phyloP scores from a whole-genome alignment of 1,140 invertebrate genomes.

The Colletes latitarsis region DNA sequence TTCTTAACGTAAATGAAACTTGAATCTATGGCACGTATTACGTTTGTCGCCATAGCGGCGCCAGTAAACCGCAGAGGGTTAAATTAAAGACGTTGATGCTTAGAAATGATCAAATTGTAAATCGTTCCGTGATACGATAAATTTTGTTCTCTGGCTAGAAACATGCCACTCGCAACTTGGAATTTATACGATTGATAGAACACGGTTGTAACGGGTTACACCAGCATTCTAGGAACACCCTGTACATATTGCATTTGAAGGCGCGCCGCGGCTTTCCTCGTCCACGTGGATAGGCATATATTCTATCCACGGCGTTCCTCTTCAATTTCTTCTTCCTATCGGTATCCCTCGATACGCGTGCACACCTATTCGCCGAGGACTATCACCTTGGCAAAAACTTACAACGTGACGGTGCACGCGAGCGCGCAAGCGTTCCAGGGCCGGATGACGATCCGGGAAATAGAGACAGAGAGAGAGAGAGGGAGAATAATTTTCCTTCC shows the following conservation, averaged over 20 bases:
- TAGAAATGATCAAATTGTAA: too few species aligned
- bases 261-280: not conserved
- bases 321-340: not conserved
- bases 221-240: not conserved
- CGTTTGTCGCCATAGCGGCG: too few species aligned
- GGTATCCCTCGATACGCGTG: not conserved
- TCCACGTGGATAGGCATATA: not conserved
- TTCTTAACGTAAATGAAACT: too few species aligned
- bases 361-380: not conserved
- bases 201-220: too few species aligned
- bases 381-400: not conserved
- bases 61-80: too few species aligned
- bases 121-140: too few species aligned
- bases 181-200: too few species aligned
- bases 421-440: slow-evolving; percentile 49
- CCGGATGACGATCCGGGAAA: slow-evolving; percentile 33
- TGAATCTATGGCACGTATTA: too few species aligned
- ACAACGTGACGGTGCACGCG: slow-evolving; percentile 3
- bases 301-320: not conserved
- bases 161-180: too few species aligned
- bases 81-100: too few species aligned
- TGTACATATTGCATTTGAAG: slow-evolving; percentile 29
- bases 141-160: too few species aligned
- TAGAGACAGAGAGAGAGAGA: not conserved
- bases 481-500: not conserved